Evolutionary conservation across 1,140 invertebrate species (phyloP).

Genomic region (Zeugodacus cucurbitae): DNA sequence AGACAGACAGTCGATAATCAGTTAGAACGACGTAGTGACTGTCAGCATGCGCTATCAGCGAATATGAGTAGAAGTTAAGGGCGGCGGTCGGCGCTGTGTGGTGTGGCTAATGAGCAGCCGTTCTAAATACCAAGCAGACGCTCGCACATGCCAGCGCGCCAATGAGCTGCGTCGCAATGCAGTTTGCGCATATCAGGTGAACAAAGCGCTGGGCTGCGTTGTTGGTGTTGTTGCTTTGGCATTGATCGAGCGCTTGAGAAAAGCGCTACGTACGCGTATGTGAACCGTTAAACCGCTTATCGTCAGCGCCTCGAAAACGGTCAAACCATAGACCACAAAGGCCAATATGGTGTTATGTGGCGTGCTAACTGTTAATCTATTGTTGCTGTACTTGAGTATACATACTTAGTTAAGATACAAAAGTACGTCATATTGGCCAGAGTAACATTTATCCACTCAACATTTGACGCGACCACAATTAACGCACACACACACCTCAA

Average conservation of each 20-base stretch:
- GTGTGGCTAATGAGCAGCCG: not conserved
- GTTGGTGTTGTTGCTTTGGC: not conserved
- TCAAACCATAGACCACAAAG: not conserved
- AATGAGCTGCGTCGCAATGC: not conserved
- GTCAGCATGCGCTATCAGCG: not conserved
- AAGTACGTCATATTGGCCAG: not conserved
- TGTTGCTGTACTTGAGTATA: not conserved
- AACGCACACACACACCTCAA: not conserved
- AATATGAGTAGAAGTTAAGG: not conserved
- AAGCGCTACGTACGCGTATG: not conserved
- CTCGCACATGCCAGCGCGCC: not conserved
- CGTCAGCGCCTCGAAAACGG: not conserved
- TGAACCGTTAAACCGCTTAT: not conserved
- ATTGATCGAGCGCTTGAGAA: not conserved
- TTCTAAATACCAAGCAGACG: not conserved
- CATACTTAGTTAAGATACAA: not conserved
- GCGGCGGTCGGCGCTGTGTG: not conserved
- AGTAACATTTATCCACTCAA: not conserved
- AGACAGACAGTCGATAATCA: not conserved
- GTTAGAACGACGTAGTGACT: not conserved
- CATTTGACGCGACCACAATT: not conserved
- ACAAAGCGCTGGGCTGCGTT: not conserved
- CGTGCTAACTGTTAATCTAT: not conserved
- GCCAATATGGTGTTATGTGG: not conserved
- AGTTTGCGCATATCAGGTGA: not conserved